Percentiles rank a stretch among this genome's conserved stretches.
Conservation (phyloP, 2,888 invertebrate genomes). For the Pachliopta kotzebuea region DNA sequence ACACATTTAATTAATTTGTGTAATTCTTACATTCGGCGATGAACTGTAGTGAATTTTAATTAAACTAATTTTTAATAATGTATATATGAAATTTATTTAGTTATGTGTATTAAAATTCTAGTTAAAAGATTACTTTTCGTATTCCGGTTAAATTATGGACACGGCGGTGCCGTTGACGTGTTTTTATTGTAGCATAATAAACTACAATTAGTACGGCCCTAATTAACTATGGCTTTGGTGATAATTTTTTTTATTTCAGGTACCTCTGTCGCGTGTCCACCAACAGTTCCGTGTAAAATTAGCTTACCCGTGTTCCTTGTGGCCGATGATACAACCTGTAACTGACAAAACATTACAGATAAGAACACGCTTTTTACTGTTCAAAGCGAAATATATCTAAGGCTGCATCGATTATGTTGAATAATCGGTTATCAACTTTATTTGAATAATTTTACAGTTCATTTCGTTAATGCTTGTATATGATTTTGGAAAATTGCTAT, state of each 20-base stretch:
- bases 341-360: constrained; percentile 36
- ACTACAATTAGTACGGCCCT: constrained; percentile 59
- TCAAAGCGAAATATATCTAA: constrained; percentile 9
- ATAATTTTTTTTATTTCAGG: constrained; percentile 63
- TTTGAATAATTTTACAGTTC: neutral
- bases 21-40: too few species aligned
- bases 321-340: constrained; percentile 27
- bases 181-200: constrained; percentile 51
- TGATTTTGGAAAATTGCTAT: neutral
- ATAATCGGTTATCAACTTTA: constrained; percentile 1
- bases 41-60: too few species aligned
- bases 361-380: constrained; percentile 23
- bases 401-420: neutral
- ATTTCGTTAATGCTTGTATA: neutral
- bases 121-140: constrained; percentile 29
- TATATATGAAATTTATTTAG: too few species aligned
- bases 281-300: constrained; percentile 55
- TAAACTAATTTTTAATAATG: too few species aligned
- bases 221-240: constrained; percentile 62
- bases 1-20: too few species aligned
- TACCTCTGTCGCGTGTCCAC: constrained; percentile 58
- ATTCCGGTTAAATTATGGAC: constrained; percentile 43
- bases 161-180: constrained; percentile 44
- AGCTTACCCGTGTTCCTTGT: constrained; percentile 37
- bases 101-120: too few species aligned